Conservation (phyloP, 2,797 vertebrate species). For the Phaenicophaeus curvirostris region DNA sequence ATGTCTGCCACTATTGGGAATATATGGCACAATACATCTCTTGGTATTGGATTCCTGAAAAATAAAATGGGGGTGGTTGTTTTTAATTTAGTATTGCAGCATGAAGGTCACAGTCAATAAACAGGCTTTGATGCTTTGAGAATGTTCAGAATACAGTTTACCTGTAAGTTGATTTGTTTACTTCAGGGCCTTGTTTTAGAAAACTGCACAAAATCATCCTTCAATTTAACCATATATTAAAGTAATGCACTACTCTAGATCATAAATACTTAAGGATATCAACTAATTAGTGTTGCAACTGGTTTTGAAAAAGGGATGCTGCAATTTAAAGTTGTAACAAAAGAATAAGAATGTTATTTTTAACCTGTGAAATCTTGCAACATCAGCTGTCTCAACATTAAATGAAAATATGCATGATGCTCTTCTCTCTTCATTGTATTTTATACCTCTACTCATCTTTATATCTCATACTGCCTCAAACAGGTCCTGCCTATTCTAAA, state of each 20-base stretch:
- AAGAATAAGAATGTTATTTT: slow-evolving; percentile 16
- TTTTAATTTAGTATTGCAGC: background rate
- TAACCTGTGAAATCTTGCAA: slow-evolving; percentile 6
- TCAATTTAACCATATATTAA: background rate
- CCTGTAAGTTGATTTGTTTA: background rate
- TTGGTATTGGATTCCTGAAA: background rate
- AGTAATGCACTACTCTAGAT: background rate
- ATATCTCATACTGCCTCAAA: background rate
- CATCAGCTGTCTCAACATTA: background rate
- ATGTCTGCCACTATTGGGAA: background rate
- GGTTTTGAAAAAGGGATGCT: background rate
- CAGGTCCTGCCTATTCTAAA: background rate
- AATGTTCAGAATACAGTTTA: background rate
- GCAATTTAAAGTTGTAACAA: background rate
- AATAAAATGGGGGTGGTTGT: background rate
- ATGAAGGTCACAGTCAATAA: background rate
- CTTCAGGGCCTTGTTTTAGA: background rate
- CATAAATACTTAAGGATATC: background rate
- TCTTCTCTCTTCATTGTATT: background rate
- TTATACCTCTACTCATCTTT: background rate
- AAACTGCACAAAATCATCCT: background rate
- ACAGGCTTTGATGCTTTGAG: background rate
- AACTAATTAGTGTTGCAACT: background rate
- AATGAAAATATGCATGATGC: background rate
- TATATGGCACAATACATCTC: background rate